Percentiles rank a stretch among this genome's conserved stretches.
Conservation (phyloP, 2,113 vertebrate genomes). For the Rhynchomys soricoides region DNA sequence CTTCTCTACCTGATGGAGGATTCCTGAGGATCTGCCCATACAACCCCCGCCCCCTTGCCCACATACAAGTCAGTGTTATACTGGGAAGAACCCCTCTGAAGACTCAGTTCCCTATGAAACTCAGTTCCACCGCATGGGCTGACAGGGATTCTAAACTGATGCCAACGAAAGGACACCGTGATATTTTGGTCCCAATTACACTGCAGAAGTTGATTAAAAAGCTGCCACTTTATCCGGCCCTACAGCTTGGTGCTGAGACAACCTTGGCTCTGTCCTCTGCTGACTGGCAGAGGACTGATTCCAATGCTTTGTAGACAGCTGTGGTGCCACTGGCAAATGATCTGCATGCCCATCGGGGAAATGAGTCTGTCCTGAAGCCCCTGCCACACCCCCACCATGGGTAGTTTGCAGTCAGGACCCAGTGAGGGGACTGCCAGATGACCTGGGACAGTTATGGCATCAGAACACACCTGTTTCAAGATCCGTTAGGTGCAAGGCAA, state of each 20-base stretch:
- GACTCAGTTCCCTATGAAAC: not conserved
- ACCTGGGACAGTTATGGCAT: accelerated
- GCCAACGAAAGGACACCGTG: constrained; percentile 44
- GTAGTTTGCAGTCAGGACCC: too few relatives aligned
- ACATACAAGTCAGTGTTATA: not conserved
- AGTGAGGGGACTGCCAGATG: accelerated
- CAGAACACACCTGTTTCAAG: constrained; percentile 92
- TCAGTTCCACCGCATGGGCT: not conserved
- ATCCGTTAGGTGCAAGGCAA: constrained; percentile 90
- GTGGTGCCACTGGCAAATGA: not conserved
- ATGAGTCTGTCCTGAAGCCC: not conserved
- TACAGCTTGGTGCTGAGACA: constrained; percentile 25
- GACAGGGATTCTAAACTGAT: constrained; percentile 52
- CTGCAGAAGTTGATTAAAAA: constrained; percentile 74
- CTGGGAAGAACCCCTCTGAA: not conserved
- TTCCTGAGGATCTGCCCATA: not conserved
- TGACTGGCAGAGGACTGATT: not conserved
- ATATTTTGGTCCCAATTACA: constrained; percentile 60
- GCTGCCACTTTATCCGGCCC: constrained; percentile 52
- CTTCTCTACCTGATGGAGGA: not conserved
- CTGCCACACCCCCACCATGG: accelerated
- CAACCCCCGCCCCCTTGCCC: not conserved
- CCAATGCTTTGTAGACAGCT: not conserved
- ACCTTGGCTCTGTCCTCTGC: constrained; percentile 29
- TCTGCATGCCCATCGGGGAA: not conserved